Evolutionary conservation across 2,113 vertebrate genomes (phyloP).

Genomic region (Myrmophylax atrothorax): DNA sequence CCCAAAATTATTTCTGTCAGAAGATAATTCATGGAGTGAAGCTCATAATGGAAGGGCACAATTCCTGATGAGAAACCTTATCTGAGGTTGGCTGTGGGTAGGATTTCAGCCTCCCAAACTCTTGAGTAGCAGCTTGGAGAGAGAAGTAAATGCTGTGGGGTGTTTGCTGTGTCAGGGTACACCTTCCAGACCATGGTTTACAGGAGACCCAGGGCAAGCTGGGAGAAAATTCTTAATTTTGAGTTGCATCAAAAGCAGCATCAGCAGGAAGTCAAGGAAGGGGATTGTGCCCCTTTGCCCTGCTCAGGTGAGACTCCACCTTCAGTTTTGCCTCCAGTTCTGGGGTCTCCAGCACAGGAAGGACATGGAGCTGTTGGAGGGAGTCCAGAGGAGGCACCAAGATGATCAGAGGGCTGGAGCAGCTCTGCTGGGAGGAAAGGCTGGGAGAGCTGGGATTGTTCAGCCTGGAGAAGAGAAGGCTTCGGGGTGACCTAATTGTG

Average conservation of each 20-base stretch:
- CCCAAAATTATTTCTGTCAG: background rate
- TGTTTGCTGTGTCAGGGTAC: background rate
- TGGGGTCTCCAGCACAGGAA: background rate
- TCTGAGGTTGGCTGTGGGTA: background rate
- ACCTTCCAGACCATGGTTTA: background rate
- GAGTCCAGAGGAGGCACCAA: background rate
- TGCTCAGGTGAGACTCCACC: rapidly evolving
- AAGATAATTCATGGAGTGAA: background rate
- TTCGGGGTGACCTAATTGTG: background rate
- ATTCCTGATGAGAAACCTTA: background rate
- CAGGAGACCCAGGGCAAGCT: rapidly evolving
- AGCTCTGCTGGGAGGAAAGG: background rate
- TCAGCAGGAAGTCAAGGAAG: too few species aligned
- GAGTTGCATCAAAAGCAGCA: background rate
- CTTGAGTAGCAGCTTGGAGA: background rate
- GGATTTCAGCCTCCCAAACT: background rate
- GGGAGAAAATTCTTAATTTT: background rate
- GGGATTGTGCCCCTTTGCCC: background rate
- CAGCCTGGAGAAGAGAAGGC: background rate
- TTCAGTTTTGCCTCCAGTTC: background rate
- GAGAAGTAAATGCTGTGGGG: background rate
- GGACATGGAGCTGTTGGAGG: rapidly evolving
- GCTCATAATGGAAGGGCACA: background rate
- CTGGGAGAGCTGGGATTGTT: background rate
- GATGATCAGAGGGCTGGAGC: background rate